A percentile compares a stretch with the other conserved stretches of the same genome.
These are phyloP conservation scores for Sapayoa aenigma DNA, from an alignment of 2,113 vertebrate genomes.

Conservation along the genomic window DNA sequence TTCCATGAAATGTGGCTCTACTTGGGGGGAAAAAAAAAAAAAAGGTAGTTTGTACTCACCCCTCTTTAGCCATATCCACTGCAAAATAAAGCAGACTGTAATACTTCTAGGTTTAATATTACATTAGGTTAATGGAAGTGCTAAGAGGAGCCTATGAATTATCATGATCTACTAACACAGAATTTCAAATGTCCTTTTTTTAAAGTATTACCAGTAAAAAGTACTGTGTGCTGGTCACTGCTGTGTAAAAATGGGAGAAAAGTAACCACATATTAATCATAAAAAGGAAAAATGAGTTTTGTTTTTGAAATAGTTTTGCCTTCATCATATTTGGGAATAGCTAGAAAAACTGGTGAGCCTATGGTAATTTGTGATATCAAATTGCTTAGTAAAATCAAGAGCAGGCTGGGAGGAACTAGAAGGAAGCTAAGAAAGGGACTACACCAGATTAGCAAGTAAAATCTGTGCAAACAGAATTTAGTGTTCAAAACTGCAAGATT, in stretches of 20 bases:
- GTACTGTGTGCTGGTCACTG: not conserved
- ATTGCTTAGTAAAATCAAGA: not conserved
- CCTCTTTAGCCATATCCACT: not conserved
- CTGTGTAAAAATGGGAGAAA: not conserved
- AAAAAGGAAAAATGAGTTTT: not conserved
- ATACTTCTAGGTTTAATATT: not conserved
- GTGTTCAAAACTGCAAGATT: not conserved
- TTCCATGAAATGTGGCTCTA: not conserved
- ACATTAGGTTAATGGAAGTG: not conserved
- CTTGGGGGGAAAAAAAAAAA: not conserved
- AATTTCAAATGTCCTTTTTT: not conserved
- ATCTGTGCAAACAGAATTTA: not conserved
- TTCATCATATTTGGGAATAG: not conserved
- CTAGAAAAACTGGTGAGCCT: not conserved
- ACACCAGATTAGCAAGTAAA: not conserved
- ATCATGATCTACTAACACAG: too few relatives aligned
- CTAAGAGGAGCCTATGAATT: not conserved
- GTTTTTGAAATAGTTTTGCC: not conserved
- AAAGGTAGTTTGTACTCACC: not conserved
- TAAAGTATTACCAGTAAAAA: not conserved
- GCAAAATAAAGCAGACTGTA: not conserved
- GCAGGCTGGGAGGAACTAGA: not conserved
- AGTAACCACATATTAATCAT: not conserved
- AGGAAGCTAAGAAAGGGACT: not conserved
- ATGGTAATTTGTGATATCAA: not conserved